Evolutionary conservation across 1,140 invertebrate species (phyloP).

Genomic region (Drosophila simulans): DNA sequence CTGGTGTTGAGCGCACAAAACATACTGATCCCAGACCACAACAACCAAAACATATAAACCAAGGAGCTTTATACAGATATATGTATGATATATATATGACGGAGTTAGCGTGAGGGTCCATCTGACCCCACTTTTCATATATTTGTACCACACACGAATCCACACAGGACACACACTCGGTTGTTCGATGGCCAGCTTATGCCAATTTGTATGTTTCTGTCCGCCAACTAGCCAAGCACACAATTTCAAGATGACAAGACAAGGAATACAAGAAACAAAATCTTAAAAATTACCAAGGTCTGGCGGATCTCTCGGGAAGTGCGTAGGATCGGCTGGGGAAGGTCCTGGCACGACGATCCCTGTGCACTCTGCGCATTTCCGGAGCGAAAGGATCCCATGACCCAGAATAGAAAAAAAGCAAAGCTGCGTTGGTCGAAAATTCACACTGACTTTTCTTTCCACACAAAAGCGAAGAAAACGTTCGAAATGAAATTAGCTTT

Average conservation of each 20-base stretch:
- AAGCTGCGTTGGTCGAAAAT: constrained; percentile 28
- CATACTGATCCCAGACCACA: constrained; percentile 31
- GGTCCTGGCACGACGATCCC: too few relatives aligned
- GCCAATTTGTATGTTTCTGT: constrained; percentile 64
- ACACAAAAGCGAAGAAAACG: constrained; percentile 45
- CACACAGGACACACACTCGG: constrained; percentile 26
- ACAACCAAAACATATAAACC: constrained; percentile 53
- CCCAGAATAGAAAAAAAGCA: constrained; percentile 29
- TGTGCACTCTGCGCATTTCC: not conserved
- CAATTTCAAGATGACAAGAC: constrained; percentile 61
- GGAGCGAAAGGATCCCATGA: not conserved
- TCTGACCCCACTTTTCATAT: constrained; percentile 33
- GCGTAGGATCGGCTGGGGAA: not conserved
- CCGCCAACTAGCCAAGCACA: constrained; percentile 73
- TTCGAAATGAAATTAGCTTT: constrained; percentile 55
- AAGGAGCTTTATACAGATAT: constrained; percentile 71
- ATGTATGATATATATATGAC: constrained; percentile 24
- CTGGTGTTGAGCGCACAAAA: constrained; percentile 55
- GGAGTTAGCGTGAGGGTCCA: constrained; percentile 12
- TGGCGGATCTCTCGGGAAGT: constrained; percentile 15
- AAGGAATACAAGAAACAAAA: constrained; percentile 50
- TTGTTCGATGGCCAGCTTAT: constrained; percentile 40
- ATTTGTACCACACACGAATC: constrained; percentile 37
- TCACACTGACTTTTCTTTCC: constrained; percentile 59
- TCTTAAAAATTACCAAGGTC: constrained; percentile 76